Conservation (phyloP, 2,113 vertebrate species). For the Myxocyprinus asiaticus region DNA sequence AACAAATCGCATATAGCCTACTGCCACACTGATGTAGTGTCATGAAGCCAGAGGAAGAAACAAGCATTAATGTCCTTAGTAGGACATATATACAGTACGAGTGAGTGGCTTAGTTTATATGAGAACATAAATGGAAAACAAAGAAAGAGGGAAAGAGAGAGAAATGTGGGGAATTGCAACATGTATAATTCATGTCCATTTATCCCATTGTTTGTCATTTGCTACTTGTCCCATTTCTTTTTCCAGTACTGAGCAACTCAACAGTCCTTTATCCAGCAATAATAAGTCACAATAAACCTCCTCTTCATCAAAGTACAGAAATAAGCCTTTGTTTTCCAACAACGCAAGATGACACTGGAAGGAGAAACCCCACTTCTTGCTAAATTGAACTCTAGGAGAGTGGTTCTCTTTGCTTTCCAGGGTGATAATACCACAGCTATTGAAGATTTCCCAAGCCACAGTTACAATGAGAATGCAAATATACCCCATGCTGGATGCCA, state of each 20-base stretch:
- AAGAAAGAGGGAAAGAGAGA: neutral
- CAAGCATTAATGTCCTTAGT: neutral
- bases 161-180: neutral
- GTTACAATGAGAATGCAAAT: conserved; percentile 75
- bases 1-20: conserved; percentile 8
- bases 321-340: conserved; percentile 57
- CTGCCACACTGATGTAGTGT: neutral
- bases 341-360: conserved; percentile 39
- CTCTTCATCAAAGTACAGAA: conserved; percentile 49
- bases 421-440: conserved; percentile 66
- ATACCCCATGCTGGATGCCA: conserved; percentile 67
- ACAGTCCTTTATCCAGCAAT: conserved; percentile 37
- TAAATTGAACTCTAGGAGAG: conserved; percentile 55
- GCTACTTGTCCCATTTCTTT: neutral
- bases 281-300: conserved; percentile 45
- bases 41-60: conserved; percentile 7
- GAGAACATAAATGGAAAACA: neutral
- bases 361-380: conserved; percentile 37
- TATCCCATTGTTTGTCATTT: conserved; percentile 5
- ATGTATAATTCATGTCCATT: conserved; percentile 22
- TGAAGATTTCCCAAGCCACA: conserved; percentile 69
- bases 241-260: conserved; percentile 27
- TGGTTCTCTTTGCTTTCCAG: conserved; percentile 58
- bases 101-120: conserved; percentile 1
- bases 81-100: neutral